phyloP scores from a whole-genome alignment of 2,797 vertebrate genomes.

The Poeciliopsis presidionis region DNA sequence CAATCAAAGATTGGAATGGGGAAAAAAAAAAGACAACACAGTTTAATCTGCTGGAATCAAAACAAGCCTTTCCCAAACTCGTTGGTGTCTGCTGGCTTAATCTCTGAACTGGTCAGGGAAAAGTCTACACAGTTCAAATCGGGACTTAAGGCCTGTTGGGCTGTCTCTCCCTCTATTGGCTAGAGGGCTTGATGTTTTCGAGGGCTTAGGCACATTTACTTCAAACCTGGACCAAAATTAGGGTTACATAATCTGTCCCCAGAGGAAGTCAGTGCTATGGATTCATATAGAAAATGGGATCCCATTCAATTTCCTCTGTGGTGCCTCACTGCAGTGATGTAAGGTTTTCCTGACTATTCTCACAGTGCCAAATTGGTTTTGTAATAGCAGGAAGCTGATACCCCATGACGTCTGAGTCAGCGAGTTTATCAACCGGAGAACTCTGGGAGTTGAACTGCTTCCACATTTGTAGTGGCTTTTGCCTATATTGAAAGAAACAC shows the following conservation, averaged over 20 bases:
- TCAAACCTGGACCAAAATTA: slow-evolving; percentile 25
- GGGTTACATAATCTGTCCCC: slow-evolving; percentile 39
- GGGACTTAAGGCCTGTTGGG: slow-evolving; percentile 42
- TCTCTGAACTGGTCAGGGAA: slow-evolving; percentile 65
- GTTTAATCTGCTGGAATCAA: slow-evolving; percentile 60
- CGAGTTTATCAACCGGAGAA: slow-evolving; percentile 53
- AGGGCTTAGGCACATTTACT: slow-evolving; percentile 34
- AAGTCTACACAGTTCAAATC: slow-evolving; percentile 54
- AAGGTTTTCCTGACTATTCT: slow-evolving; percentile 35
- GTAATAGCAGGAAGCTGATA: slow-evolving; percentile 12
- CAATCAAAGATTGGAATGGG: slow-evolving; percentile 30
- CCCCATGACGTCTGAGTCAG: slow-evolving; percentile 71
- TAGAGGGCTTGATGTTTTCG: slow-evolving; percentile 9
- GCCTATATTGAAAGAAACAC: not conserved
- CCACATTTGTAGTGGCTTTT: slow-evolving; percentile 15
- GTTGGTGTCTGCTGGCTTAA: slow-evolving; percentile 61
- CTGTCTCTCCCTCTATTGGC: slow-evolving; percentile 39
- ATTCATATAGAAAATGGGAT: slow-evolving; percentile 55
- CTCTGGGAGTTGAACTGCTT: slow-evolving; percentile 45
- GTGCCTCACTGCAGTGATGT: slow-evolving; percentile 38
- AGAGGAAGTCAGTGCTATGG: slow-evolving; percentile 21
- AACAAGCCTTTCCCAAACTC: slow-evolving; percentile 67
- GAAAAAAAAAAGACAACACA: slow-evolving; percentile 42
- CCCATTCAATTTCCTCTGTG: slow-evolving; percentile 1
- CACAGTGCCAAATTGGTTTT: slow-evolving; percentile 4